These are phyloP conservation scores for Scaptodrosophila latifasciaeformis DNA, from an alignment of 2,888 invertebrate genomes.

Conservation along the genomic window DNA sequence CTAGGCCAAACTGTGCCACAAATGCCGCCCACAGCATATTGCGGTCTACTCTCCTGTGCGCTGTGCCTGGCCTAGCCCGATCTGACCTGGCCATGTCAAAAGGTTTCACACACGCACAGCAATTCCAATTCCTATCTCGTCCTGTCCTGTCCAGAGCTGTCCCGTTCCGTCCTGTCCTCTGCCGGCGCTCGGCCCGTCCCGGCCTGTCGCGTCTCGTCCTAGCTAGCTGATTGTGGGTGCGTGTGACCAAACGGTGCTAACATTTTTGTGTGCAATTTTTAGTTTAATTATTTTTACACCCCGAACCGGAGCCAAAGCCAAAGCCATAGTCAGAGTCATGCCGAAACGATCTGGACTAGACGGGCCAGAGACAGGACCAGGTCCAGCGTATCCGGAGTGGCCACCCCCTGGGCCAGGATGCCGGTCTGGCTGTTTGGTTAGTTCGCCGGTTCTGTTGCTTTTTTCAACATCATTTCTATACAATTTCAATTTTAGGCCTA, in stretches of 20 bases:
- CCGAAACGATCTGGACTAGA: too few species aligned
- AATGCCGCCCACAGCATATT: slow-evolving; percentile 52
- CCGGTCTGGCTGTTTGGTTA: too few species aligned
- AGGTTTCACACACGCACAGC: too few species aligned
- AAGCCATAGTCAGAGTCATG: too few species aligned
- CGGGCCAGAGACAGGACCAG: too few species aligned
- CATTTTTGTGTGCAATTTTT: slow-evolving; percentile 66
- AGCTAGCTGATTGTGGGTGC: not conserved
- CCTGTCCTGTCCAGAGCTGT: not conserved
- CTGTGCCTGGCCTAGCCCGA: slow-evolving; percentile 16
- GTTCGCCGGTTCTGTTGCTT: too few species aligned
- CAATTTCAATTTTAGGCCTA: slow-evolving; percentile 43
- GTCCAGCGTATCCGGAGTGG: too few species aligned
- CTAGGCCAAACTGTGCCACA: slow-evolving; percentile 29
- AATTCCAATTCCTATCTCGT: slow-evolving; percentile 12
- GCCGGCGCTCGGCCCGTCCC: too few species aligned
- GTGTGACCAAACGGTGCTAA: slow-evolving; percentile 39
- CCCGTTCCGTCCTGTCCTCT: not conserved
- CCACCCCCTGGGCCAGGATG: too few species aligned
- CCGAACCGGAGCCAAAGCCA: slow-evolving; percentile 9
- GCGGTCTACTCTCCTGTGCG: slow-evolving; percentile 35
- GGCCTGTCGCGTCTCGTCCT: not conserved
- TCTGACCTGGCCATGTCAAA: too few species aligned
- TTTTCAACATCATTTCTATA: slow-evolving; percentile 23
- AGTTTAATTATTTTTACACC: slow-evolving; percentile 65